Percentiles rank a stretch among this genome's conserved stretches.
These are phyloP conservation scores for Patella caerulea DNA, from an alignment of 2,888 invertebrate genomes.

Conservation along the genomic window DNA sequence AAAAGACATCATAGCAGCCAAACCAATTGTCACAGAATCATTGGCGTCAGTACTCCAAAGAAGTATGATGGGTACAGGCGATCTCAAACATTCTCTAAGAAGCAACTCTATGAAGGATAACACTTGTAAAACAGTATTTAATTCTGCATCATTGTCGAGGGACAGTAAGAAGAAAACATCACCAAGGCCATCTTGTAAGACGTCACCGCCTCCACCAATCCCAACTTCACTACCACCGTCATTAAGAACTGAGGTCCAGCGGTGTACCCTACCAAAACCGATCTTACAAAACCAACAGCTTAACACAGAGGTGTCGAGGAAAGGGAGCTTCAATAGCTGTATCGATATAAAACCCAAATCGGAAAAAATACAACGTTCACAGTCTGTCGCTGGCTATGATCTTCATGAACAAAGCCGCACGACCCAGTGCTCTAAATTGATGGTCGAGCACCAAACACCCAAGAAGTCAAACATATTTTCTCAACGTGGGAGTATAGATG, in stretches of 20 bases:
- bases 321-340: background rate
- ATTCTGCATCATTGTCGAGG: constrained; percentile 16
- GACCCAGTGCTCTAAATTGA: background rate
- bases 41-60: background rate
- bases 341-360: background rate
- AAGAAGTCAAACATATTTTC: background rate
- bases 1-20: too few species aligned
- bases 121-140: constrained; percentile 27
- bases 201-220: background rate
- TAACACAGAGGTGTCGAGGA: background rate
- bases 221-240: background rate
- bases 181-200: background rate
- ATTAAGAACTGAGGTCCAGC: background rate
- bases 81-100: background rate
- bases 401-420: background rate
- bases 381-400: background rate
- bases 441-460: background rate
- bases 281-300: background rate
- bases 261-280: background rate
- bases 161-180: background rate
- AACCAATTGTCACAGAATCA: background rate
- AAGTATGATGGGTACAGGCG: background rate
- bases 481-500: too few species aligned
- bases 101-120: constrained; percentile 19
- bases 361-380: background rate